Percentiles rank a stretch among this genome's conserved stretches.
phyloP scores from a whole-genome alignment of 1,140 invertebrate species.

The Drosophila trapezifrons region DNA sequence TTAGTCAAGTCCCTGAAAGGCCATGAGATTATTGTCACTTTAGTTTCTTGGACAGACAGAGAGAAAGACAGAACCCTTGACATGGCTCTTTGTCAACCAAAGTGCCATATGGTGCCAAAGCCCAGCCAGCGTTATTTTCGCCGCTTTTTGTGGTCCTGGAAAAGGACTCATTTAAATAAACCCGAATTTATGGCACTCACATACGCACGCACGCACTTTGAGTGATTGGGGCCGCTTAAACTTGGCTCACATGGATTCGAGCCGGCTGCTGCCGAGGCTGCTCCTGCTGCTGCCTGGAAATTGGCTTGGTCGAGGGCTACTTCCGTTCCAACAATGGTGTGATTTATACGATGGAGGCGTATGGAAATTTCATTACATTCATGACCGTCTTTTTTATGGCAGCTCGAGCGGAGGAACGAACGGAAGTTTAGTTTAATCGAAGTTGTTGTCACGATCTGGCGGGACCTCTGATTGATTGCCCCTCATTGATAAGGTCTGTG shows the following conservation, averaged over 20 bases:
- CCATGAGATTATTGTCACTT: conserved; percentile 27
- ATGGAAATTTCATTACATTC: conserved; percentile 71
- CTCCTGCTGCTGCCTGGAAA: conserved; percentile 37
- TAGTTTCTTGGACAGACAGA: not conserved
- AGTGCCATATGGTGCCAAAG: conserved; percentile 60
- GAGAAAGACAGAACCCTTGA: not conserved
- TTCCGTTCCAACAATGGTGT: conserved; percentile 76
- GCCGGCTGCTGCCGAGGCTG: not conserved
- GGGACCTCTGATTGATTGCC: conserved; percentile 69
- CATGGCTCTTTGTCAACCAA: conserved; percentile 45
- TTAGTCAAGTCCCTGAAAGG: not conserved
- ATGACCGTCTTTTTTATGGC: conserved; percentile 57
- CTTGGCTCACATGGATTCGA: conserved; percentile 36
- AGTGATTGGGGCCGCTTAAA: conserved; percentile 62
- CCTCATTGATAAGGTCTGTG: conserved; percentile 60
- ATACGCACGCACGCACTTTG: conserved; percentile 45
- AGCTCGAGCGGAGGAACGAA: conserved; percentile 27
- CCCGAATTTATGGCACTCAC: conserved; percentile 65
- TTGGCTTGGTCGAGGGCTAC: conserved; percentile 52
- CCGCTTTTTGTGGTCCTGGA: conserved; percentile 38
- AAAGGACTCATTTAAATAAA: conserved; percentile 76
- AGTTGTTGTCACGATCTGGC: conserved; percentile 71
- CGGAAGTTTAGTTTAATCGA: conserved; percentile 79
- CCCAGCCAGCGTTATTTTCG: conserved; percentile 2
- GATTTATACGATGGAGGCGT: conserved; percentile 65